Base-by-base conservation (phyloP, 2,797 vertebrate genomes). In the Corythornis leucogaster region DNA sequence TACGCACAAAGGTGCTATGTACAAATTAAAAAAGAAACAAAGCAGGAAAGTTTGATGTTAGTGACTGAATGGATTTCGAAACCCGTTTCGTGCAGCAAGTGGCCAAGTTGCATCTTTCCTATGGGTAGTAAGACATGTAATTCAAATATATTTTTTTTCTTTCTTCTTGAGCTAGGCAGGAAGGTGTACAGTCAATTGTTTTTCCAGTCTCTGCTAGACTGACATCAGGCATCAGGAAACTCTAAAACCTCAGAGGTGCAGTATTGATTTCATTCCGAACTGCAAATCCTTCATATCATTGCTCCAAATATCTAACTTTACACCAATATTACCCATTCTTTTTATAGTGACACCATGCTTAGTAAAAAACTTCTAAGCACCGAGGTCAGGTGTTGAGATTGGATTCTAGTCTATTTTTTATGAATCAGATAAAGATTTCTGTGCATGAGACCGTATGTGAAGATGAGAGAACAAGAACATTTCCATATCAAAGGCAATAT, bases 401-500 rank as follows among this genome's bases (percentile, higher is more conserved):
- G 98, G 97, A 98, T 96, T 97, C 98, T 98, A 98, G 97, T 99
- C 99, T 99, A 99, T 99, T 98, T 99, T 99, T 98, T 98, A 98
- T 98, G 98, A 99, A 98, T 99, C 98, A 97, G 97, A 99, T 98
- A 98, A 99, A 98, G 98, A 99, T 99, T 98, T 98, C 98, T 98
- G 98, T 98, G 97, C 98, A 97, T 97, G 97, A 98, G 97, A 97
- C 98, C 93, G 98, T 97, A 98, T 98, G 98, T 98, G 98, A 98
- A 98, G 98, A 99, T 98, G 98, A 98, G 98, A 98, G 97, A 98
- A 97, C 97, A 99, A 97, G 97, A 97, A 96, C 96, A 99, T 99
- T 99, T 99, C 98, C 99, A 99, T 99, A 99, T 99, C 99, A 99
- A 99, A 99, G 99, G 98, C 97, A 92, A 98, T 96, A 98, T 98